Base-by-base conservation (phyloP, 2,888 invertebrate species). In the Acleris emargana region DNA sequence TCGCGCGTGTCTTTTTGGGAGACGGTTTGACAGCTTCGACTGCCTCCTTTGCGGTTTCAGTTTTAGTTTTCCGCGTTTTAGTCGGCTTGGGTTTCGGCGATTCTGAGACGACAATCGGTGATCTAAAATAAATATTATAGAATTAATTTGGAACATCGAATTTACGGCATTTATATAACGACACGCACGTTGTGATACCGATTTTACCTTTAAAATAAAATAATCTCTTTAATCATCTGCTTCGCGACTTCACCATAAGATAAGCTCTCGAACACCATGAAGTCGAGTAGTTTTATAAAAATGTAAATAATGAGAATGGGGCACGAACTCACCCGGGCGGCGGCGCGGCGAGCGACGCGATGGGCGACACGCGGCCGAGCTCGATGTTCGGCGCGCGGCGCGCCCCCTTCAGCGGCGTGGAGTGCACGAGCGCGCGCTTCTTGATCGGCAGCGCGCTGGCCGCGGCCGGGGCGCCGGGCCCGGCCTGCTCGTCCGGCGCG, bases 311-410 rank as follows among this genome's bases (percentile, higher is more conserved):
- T 25, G 25, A 25, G 25, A 25, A 25, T 5, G 5, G 5, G 5
- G 25, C 5, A 25, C 1, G 5, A 16, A 16, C 42, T 62, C 28
- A 58, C 62, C 50, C 32, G 13, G 47, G 13, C 9, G 45, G 42
- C 16, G 28, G 58, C 16, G 75, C 72, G 7, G 61, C 59, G 4
- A 38, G 28, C n/a, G 62, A 53, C 0, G 77, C 77, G 45, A 89
- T 88, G 45, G 91, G 90, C 66, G 91, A 91, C 43, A 87, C 84
- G 16, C 84, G 79, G 11, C 80, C 83, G 17, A 86, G 73, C 17
- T 75, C 85, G 0, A 82, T 75, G 5, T 79, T 82, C 67, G 25
- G 25, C 67, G 1, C 73, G 67, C 0, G 83, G 32, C 43, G 18
- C 13, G 13, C n/a, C 4, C 52, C 58, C 72, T 84, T 85, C 18